Conservation (phyloP, 2,888 invertebrate species). For the Dascillus cervinus region DNA sequence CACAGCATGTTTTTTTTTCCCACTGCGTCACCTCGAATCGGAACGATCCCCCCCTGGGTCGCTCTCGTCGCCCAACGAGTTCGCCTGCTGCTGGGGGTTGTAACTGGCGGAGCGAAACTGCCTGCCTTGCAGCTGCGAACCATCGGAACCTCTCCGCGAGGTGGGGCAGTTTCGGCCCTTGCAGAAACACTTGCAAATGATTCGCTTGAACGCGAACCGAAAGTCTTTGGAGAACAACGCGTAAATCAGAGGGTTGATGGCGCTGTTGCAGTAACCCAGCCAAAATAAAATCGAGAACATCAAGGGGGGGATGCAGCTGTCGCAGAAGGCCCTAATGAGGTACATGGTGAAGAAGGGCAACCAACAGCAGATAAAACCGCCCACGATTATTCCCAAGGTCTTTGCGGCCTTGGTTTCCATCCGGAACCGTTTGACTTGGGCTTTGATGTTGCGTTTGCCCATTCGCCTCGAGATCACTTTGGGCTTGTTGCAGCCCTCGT, state of each 20-base stretch:
- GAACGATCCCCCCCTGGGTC: constrained; percentile 46
- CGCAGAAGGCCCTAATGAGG: constrained; percentile 81
- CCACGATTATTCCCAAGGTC: constrained; percentile 93
- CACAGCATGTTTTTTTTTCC: constrained; percentile 22
- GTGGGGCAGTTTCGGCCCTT: constrained; percentile 41
- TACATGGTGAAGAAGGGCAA: constrained; percentile 95
- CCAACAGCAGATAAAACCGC: constrained; percentile 96
- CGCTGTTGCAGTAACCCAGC: constrained; percentile 96
- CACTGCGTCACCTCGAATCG: constrained; percentile 51
- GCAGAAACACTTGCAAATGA: constrained; percentile 81
- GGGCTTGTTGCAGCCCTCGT: constrained; percentile 32
- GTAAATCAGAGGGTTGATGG: constrained; percentile 92
- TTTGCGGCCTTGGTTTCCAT: constrained; percentile 98
- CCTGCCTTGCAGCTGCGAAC: constrained; percentile 46
- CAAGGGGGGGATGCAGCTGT: constrained; percentile 73
- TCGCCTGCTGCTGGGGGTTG: constrained; percentile 47
- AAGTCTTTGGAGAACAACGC: constrained; percentile 93
- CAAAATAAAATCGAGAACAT: constrained; percentile 91
- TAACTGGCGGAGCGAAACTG: constrained; percentile 50
- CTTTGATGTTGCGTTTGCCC: constrained; percentile 86
- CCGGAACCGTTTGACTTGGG: constrained; percentile 74
- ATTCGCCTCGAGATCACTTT: constrained; percentile 55
- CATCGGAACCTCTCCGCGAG: constrained; percentile 50
- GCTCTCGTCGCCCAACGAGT: constrained; percentile 50
- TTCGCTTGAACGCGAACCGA: constrained; percentile 87